A percentile compares a stretch with the other conserved stretches of the same genome.
These are phyloP conservation scores for Papilio gigon DNA, from an alignment of 2,888 invertebrate genomes.

Conservation along the genomic window DNA sequence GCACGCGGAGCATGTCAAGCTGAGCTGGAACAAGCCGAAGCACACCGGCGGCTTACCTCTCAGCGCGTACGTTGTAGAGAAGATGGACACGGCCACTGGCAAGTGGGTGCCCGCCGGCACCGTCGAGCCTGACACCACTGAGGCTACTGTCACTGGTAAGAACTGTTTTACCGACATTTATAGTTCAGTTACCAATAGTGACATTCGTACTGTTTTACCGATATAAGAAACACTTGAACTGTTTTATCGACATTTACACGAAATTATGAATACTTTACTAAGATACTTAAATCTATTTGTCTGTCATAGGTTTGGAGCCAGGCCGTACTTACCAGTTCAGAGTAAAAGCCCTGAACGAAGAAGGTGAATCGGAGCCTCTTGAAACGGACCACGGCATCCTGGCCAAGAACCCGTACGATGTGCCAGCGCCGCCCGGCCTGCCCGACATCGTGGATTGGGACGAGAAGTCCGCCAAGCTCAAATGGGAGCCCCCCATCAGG, in stretches of 20 bases:
- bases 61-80: slow-evolving; percentile 95
- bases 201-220: slow-evolving; percentile 49
- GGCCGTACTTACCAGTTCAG: slow-evolving; percentile 99
- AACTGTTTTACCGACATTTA: slow-evolving; percentile 25
- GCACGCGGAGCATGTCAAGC: slow-evolving; percentile 95
- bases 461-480: slow-evolving; percentile 93
- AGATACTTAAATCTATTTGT: neutral
- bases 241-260: neutral
- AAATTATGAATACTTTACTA: neutral
- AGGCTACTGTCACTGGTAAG: slow-evolving; percentile 88
- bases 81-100: slow-evolving; percentile 94
- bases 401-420: slow-evolving; percentile 98
- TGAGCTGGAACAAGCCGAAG: slow-evolving; percentile 97
- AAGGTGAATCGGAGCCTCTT: slow-evolving; percentile 97
- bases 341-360: slow-evolving; percentile 97
- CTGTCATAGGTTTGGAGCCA: slow-evolving; percentile 90
- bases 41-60: slow-evolving; percentile 97
- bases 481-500: slow-evolving; percentile 94
- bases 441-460: slow-evolving; percentile 96
- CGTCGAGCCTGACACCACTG: slow-evolving; percentile 90
- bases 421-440: slow-evolving; percentile 93
- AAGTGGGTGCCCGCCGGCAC: slow-evolving; percentile 94
- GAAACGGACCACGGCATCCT: slow-evolving; percentile 93
- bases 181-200: neutral
- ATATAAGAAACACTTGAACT: neutral